These are phyloP conservation scores for Drosophila setifemur DNA, from an alignment of 1,140 invertebrate genomes.

Conservation along the genomic window DNA sequence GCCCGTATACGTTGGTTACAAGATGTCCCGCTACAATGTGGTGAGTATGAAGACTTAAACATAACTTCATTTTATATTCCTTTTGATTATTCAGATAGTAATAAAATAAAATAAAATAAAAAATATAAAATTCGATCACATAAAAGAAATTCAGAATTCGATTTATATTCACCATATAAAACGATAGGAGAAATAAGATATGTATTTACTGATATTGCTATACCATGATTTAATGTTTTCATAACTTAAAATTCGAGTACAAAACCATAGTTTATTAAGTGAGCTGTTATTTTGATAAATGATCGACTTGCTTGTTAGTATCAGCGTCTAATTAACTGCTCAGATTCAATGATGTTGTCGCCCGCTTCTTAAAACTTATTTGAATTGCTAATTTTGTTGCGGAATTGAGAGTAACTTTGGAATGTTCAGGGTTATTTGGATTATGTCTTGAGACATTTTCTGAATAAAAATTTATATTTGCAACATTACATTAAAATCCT, in stretches of 20 bases:
- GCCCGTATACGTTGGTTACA: slow-evolving; percentile 93
- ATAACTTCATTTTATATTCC: slow-evolving; percentile 7
- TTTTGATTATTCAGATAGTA: neutral
- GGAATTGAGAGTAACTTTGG: slow-evolving; percentile 10
- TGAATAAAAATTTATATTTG: too few species aligned
- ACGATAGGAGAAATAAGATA: too few species aligned
- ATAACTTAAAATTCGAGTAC: too few species aligned
- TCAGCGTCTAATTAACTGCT: slow-evolving; percentile 28
- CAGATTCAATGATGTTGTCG: slow-evolving; percentile 10
- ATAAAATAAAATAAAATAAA: neutral
- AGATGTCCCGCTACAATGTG: slow-evolving; percentile 84
- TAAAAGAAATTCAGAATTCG: too few species aligned
- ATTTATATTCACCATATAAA: too few species aligned
- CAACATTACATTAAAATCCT: too few species aligned
- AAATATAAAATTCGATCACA: too few species aligned
- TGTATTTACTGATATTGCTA: too few species aligned
- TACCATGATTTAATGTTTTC: too few species aligned
- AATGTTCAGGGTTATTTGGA: slow-evolving; percentile 11
- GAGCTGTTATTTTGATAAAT: slow-evolving; percentile 31
- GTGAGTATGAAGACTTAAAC: slow-evolving; percentile 25
- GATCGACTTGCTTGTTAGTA: slow-evolving; percentile 7
- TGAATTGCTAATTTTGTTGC: slow-evolving; percentile 33
- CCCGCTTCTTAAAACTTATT: slow-evolving; percentile 17
- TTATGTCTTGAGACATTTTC: slow-evolving; percentile 19
- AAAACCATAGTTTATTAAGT: too few species aligned